Evolutionary conservation across 2,113 vertebrate genomes (phyloP).

Genomic region (Recurvirostra avosetta): DNA sequence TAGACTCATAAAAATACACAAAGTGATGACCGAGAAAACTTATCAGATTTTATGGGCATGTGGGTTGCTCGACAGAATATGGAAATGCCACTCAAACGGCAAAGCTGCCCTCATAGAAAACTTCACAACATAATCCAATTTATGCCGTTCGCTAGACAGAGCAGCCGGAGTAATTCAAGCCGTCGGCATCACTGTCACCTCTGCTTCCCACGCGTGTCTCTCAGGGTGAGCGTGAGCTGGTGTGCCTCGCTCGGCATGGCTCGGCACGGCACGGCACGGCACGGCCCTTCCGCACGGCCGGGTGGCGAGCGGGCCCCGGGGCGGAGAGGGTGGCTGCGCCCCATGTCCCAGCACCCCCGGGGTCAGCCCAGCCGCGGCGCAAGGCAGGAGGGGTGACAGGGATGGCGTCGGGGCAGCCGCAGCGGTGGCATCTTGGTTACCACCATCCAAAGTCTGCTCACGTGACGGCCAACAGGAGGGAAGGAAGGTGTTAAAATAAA

Average conservation of each 20-base stretch:
- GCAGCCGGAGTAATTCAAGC: not conserved
- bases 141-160: not conserved
- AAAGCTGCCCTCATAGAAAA: not conserved
- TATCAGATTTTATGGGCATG: constrained; percentile 55
- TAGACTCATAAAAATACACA: constrained; percentile 68
- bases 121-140: constrained; percentile 22
- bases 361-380: rapidly evolving
- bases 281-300: rapidly evolving
- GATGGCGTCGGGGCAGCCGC: rapidly evolving
- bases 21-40: constrained; percentile 58
- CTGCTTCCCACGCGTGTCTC: not conserved
- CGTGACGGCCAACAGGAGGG: not conserved
- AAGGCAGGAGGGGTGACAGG: not conserved
- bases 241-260: no score
- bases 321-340: not conserved
- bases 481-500: not conserved
- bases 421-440: not conserved
- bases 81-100: constrained; percentile 54
- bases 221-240: not conserved
- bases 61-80: constrained; percentile 20
- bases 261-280: not conserved
- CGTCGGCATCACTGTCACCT: constrained; percentile 13
- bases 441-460: not conserved
- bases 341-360: not conserved
- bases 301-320: rapidly evolving